Evolutionary conservation across 2,888 invertebrate species (phyloP).

Genomic region (Drosophila atripex): DNA sequence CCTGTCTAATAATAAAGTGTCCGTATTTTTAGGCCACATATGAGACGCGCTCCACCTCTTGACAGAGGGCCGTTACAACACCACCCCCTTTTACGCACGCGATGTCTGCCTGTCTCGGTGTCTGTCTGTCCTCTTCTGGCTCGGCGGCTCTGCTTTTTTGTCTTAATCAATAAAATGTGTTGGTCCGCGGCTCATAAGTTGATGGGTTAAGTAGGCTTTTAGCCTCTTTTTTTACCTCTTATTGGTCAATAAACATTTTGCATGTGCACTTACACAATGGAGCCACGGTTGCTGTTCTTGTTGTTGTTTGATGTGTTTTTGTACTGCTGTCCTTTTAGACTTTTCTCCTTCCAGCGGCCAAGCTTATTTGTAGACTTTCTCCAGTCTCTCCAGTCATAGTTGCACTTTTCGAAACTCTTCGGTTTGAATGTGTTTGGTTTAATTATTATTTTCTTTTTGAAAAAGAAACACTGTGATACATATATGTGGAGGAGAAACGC

Average conservation of each 20-base stretch:
- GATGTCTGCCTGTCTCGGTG: conserved; percentile 45
- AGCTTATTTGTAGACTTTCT: conserved; percentile 16
- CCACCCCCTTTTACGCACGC: conserved; percentile 46
- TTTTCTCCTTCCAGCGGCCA: conserved; percentile 8
- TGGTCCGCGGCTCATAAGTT: conserved; percentile 35
- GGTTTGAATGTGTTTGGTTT: neutral
- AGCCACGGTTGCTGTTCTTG: conserved; percentile 18
- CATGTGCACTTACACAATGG: conserved; percentile 48
- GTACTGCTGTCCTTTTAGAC: conserved; percentile 11
- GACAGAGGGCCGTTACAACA: conserved; percentile 3
- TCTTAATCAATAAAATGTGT: conserved; percentile 64
- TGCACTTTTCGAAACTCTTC: conserved; percentile 1
- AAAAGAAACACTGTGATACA: conserved; percentile 13
- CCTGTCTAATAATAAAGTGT: conserved; percentile 26
- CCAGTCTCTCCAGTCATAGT: conserved; percentile 24
- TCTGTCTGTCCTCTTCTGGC: conserved; percentile 25
- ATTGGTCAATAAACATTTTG: conserved; percentile 28
- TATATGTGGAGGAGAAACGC: conserved; percentile 1
- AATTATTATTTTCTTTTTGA: conserved; percentile 12
- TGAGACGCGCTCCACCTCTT: neutral
- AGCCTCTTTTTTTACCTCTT: conserved; percentile 30
- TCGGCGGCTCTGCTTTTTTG: conserved; percentile 16
- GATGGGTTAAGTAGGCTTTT: conserved; percentile 52
- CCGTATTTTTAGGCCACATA: conserved; percentile 44
- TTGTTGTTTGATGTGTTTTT: conserved; percentile 1